Percentiles rank a stretch among this genome's conserved stretches.
phyloP scores from a whole-genome alignment of 2,888 invertebrate species.

The Meiosimyza decipiens region DNA sequence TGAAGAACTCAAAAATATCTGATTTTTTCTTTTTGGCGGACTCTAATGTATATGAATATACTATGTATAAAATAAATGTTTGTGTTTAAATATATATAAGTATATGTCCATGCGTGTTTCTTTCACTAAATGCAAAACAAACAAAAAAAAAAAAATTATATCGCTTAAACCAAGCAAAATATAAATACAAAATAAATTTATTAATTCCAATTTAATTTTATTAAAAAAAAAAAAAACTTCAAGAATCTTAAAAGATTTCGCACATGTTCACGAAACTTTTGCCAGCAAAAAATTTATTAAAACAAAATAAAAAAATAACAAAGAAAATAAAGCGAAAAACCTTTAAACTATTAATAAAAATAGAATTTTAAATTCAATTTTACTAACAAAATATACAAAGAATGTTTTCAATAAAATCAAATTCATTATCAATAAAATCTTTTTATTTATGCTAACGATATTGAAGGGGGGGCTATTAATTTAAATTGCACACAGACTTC shows the following conservation, averaged over 20 bases:
- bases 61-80: too few relatives aligned
- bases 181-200: background rate
- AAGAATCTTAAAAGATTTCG: slow-evolving; percentile 2
- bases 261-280: background rate
- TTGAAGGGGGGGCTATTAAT: too few relatives aligned
- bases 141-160: background rate
- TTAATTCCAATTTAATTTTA: slow-evolving; percentile 1
- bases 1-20: background rate
- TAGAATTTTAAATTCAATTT: slow-evolving; percentile 12
- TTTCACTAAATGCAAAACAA: background rate
- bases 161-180: background rate
- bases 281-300: background rate
- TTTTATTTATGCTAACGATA: too few relatives aligned
- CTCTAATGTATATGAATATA: too few relatives aligned
- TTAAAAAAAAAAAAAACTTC: background rate
- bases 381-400: slow-evolving; percentile 13
- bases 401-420: slow-evolving; percentile 14
- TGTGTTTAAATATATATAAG: too few relatives aligned
- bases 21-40: too few relatives aligned
- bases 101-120: background rate
- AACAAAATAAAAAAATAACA: background rate
- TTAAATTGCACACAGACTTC: too few relatives aligned
- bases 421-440: background rate
- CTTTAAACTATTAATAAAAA: background rate
- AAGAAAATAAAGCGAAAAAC: slow-evolving; percentile 3